These are phyloP conservation scores for Drosophila colorata DNA, from an alignment of 2,888 invertebrate species.

Conservation along the genomic window DNA sequence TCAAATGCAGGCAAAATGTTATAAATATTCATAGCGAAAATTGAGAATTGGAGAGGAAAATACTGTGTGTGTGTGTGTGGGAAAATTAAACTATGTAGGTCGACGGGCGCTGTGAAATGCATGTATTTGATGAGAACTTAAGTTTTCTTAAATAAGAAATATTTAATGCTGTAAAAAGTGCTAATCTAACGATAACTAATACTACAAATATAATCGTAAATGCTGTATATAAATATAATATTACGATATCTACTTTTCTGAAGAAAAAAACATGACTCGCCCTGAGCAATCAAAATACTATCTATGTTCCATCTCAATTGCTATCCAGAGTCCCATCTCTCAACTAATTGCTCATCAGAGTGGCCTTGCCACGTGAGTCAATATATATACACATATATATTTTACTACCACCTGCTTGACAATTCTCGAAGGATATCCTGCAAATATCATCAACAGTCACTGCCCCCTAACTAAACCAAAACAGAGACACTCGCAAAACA, in stretches of 20 bases:
- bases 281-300: not conserved
- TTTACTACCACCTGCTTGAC: conserved; percentile 51
- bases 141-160: not conserved
- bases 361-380: conserved; percentile 46
- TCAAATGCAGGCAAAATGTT: conserved; percentile 69
- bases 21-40: conserved; percentile 58
- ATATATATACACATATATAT: not conserved
- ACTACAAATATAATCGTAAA: not conserved
- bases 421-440: conserved; percentile 8
- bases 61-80: conserved; percentile 26
- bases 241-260: too few relatives aligned
- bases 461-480: conserved; percentile 52
- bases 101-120: not conserved
- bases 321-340: not conserved
- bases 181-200: not conserved
- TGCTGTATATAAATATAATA: too few relatives aligned
- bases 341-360: conserved; percentile 27
- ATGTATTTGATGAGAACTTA: not conserved
- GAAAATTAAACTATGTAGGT: conserved; percentile 39
- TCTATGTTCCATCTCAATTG: conserved; percentile 3
- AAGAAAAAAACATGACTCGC: too few relatives aligned
- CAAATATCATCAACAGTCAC: conserved; percentile 52
- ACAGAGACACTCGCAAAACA: conserved; percentile 30
- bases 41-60: conserved; percentile 26
- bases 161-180: not conserved